These are phyloP conservation scores for Cydia pomonella DNA, from an alignment of 1,140 invertebrate species.

Conservation along the genomic window DNA sequence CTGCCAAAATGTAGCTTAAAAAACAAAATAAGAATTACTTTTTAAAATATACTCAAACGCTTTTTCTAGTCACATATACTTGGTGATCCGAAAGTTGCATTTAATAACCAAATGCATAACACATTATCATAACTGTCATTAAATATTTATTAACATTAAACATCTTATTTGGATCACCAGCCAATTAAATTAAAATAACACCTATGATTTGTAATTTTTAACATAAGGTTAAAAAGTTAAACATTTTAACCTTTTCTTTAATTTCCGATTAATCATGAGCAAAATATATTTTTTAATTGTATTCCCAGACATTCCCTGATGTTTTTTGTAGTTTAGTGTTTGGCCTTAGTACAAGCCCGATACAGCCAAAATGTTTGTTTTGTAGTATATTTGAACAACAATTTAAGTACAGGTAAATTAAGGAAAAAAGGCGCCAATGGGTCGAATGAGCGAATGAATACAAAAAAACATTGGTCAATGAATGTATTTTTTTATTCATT, in stretches of 20 bases:
- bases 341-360: background rate
- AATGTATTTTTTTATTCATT: too few relatives aligned
- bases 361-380: conserved; percentile 6
- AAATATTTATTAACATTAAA: conserved; percentile 8
- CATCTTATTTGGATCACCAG: conserved; percentile 4
- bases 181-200: background rate
- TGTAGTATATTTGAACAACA: background rate
- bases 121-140: background rate
- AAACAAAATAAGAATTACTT: conserved; percentile 2
- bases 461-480: too few relatives aligned
- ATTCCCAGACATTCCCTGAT: conserved; percentile 33
- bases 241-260: background rate
- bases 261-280: background rate
- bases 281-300: conserved; percentile 9
- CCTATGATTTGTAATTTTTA: background rate
- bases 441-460: background rate
- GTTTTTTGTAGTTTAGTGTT: conserved; percentile 19
- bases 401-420: background rate
- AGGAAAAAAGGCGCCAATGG: background rate
- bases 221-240: background rate
- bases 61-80: conserved; percentile 26
- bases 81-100: conserved; percentile 21
- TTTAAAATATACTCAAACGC: conserved; percentile 10
- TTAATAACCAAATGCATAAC: conserved; percentile 18
- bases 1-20: background rate